Evolutionary conservation across 2,113 vertebrate genomes (phyloP).

Genomic region (Vidua macroura): DNA sequence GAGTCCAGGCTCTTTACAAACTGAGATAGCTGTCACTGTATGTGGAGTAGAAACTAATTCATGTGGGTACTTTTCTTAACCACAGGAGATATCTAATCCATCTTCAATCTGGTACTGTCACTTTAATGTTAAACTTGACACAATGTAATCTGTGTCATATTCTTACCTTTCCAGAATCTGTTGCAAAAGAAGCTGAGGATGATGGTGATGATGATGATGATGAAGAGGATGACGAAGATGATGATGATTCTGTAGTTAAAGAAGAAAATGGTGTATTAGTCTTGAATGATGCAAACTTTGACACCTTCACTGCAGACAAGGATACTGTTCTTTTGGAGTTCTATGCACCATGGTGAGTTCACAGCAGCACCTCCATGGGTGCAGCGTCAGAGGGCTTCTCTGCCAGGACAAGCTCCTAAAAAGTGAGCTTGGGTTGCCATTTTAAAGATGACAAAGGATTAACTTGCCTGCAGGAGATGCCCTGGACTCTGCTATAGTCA

Average conservation of each 20-base stretch:
- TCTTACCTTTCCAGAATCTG: slow-evolving; percentile 35
- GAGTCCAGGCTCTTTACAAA: background rate
- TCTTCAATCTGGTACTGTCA: background rate
- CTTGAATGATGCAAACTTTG: slow-evolving; percentile 87
- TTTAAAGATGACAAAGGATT: background rate
- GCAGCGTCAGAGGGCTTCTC: background rate
- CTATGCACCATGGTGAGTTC: slow-evolving; percentile 90
- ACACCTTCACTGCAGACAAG: slow-evolving; percentile 86
- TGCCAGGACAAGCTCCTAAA: background rate
- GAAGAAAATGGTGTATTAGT: slow-evolving; percentile 93
- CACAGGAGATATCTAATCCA: background rate
- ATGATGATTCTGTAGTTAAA: slow-evolving; percentile 80
- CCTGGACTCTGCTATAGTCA: background rate
- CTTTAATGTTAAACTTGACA: background rate
- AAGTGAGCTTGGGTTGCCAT: background rate
- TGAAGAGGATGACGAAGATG: slow-evolving; percentile 66
- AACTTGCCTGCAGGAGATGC: background rate
- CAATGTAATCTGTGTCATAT: background rate
- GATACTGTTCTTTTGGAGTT: slow-evolving; percentile 94
- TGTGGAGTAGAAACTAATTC: background rate
- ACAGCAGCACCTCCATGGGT: accelerated
- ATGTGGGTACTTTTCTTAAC: background rate
- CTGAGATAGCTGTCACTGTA: too few relatives aligned
- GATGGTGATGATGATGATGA: slow-evolving; percentile 58
- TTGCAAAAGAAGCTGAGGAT: slow-evolving; percentile 49